A percentile compares a stretch with the other conserved stretches of the same genome.
Conservation (phyloP, 2,797 vertebrate species). For the Tangara arthus region DNA sequence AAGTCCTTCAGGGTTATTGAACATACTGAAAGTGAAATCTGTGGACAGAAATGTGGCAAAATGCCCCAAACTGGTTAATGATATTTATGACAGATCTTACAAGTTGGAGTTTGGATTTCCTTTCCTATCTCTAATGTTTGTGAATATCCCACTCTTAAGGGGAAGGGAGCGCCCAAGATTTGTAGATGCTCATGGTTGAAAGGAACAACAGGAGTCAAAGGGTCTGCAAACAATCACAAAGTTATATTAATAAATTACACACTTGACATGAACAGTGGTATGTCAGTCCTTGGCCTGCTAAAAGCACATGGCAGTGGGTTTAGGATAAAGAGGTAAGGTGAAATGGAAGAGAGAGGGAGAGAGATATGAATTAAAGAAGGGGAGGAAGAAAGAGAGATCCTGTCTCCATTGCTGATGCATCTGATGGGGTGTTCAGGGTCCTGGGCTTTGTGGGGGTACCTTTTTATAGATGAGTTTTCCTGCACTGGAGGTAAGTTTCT, state of each 20-base stretch:
- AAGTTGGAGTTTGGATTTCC: neutral
- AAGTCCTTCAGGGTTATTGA: neutral
- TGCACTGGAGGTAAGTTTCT: neutral
- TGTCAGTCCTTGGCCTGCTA: neutral
- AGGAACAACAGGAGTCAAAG: neutral
- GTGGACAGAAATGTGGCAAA: neutral
- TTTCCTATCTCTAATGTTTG: neutral
- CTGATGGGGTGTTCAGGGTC: neutral
- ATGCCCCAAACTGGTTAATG: neutral
- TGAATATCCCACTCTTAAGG: neutral
- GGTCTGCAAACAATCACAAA: neutral
- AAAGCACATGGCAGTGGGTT: neutral
- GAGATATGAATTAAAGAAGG: neutral
- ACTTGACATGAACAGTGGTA: neutral
- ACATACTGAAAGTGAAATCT: neutral
- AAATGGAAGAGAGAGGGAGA: neutral
- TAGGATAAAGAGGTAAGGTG: neutral
- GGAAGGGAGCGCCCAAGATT: neutral
- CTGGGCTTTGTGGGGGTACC: neutral
- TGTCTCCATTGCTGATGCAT: neutral
- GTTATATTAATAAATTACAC: neutral
- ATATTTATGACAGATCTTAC: neutral
- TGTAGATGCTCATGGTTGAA: neutral
- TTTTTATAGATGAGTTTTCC: neutral
- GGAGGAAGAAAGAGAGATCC: neutral